phyloP scores from a whole-genome alignment of 2,888 invertebrate species.

The Phragmatobia fuliginosa region DNA sequence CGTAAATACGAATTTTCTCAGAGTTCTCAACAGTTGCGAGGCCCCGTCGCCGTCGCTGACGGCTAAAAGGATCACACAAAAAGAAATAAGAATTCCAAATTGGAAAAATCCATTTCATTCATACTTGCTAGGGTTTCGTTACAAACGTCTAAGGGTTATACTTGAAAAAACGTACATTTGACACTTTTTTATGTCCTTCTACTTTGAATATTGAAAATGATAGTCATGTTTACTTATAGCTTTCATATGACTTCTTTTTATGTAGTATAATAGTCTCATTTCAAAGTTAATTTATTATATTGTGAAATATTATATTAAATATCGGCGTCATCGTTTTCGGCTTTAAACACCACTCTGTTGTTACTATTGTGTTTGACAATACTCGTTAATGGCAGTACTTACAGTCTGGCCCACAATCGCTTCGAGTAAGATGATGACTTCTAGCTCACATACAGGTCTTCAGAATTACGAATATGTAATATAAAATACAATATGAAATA shows the following conservation, averaged over 20 bases:
- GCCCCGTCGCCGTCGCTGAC: slow-evolving; percentile 11
- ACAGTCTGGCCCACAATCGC: no score
- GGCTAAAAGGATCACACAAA: slow-evolving; percentile 20
- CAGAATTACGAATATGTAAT: no score
- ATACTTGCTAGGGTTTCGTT: slow-evolving; percentile 6
- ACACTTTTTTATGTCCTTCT: not conserved
- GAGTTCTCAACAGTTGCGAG: slow-evolving; percentile 11
- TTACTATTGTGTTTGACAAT: no score
- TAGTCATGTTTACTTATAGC: not conserved
- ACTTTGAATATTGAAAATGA: not conserved
- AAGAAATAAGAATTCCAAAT: slow-evolving; percentile 14
- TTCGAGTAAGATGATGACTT: no score
- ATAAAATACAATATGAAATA: no score
- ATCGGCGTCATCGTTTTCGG: no score
- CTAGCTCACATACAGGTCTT: no score
- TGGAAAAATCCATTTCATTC: slow-evolving; percentile 1
- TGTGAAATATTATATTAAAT: no score
- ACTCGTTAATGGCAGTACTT: no score
- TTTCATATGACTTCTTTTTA: not conserved
- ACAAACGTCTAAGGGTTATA: not conserved
- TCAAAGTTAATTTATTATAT: not conserved
- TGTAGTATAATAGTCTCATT: not conserved
- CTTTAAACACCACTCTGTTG: no score
- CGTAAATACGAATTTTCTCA: slow-evolving; percentile 10
- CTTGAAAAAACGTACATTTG: not conserved